Conservation (phyloP, 2,888 invertebrate species). For the Stenodera caucasica region DNA sequence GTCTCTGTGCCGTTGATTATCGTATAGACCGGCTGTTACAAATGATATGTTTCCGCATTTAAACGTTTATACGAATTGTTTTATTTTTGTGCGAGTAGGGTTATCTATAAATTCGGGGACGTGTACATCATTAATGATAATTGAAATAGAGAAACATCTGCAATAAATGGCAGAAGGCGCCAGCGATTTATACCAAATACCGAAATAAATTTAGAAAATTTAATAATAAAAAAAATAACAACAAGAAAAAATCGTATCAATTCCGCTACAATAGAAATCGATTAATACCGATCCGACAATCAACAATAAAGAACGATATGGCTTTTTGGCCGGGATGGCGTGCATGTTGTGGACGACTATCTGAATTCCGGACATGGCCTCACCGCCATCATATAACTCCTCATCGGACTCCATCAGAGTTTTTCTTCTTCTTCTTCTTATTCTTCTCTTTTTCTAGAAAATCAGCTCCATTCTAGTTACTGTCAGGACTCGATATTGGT, state of each 20-base stretch:
- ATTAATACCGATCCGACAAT: neutral
- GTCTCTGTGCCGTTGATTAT: conserved; percentile 40
- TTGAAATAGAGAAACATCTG: conserved; percentile 33
- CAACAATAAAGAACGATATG: neutral
- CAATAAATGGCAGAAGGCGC: conserved; percentile 19
- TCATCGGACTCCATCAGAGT: conserved; percentile 40
- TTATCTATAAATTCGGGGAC: conserved; percentile 40
- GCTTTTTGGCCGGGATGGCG: neutral
- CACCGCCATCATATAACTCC: conserved; percentile 42
- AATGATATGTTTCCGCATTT: conserved; percentile 42
- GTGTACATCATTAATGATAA: conserved; percentile 49
- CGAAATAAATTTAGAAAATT: neutral
- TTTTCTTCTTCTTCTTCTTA: conserved; percentile 10
- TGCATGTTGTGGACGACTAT: conserved; percentile 18
- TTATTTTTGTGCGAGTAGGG: conserved; percentile 37
- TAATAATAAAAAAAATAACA: neutral
- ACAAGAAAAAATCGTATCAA: no score
- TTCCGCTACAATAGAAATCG: no score
- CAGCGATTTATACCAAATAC: neutral
- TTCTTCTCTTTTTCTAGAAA: no score
- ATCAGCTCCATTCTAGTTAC: conserved; percentile 39
- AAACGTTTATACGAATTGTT: conserved; percentile 37
- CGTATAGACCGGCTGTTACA: conserved; percentile 43
- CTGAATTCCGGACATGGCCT: conserved; percentile 39
- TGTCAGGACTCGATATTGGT: conserved; percentile 34